phyloP scores from a whole-genome alignment of 2,113 vertebrate genomes.

The Xiphophorus maculatus region DNA sequence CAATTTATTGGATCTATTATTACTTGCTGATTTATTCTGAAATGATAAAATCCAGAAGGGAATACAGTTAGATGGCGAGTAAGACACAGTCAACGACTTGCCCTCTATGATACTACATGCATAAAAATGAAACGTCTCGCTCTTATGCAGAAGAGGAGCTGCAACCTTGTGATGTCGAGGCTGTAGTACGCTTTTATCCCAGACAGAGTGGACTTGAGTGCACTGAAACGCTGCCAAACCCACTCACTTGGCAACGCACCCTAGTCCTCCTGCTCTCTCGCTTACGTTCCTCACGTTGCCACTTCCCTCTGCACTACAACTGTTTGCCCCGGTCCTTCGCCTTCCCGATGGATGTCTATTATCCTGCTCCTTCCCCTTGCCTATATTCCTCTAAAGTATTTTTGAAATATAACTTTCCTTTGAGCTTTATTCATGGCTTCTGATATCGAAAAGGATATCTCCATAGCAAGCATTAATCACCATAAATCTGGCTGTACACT shows the following conservation, averaged over 20 bases:
- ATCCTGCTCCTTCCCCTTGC: slow-evolving; percentile 44
- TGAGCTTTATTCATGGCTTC: background rate
- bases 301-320: slow-evolving; percentile 39
- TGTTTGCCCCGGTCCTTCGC: slow-evolving; percentile 40
- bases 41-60: background rate
- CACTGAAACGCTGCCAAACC: slow-evolving; percentile 68
- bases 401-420: slow-evolving; percentile 35
- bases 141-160: slow-evolving; percentile 32
- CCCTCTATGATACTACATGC: slow-evolving; percentile 7
- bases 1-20: background rate
- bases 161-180: slow-evolving; percentile 51
- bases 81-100: background rate
- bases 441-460: slow-evolving; percentile 7
- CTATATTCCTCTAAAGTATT: slow-evolving; percentile 19
- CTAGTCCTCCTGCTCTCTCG: slow-evolving; percentile 34
- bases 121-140: slow-evolving; percentile 27
- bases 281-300: slow-evolving; percentile 44
- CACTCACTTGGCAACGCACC: slow-evolving; percentile 66
- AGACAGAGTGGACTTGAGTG: slow-evolving; percentile 73
- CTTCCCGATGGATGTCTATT: slow-evolving; percentile 41
- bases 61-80: background rate
- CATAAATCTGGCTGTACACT: slow-evolving; percentile 3
- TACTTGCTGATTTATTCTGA: slow-evolving; percentile 13
- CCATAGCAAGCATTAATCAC: slow-evolving; percentile 6
- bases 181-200: slow-evolving; percentile 69